These are phyloP conservation scores for Pseudomyrmex pallidus DNA, from an alignment of 1,140 invertebrate genomes.

Conservation along the genomic window DNA sequence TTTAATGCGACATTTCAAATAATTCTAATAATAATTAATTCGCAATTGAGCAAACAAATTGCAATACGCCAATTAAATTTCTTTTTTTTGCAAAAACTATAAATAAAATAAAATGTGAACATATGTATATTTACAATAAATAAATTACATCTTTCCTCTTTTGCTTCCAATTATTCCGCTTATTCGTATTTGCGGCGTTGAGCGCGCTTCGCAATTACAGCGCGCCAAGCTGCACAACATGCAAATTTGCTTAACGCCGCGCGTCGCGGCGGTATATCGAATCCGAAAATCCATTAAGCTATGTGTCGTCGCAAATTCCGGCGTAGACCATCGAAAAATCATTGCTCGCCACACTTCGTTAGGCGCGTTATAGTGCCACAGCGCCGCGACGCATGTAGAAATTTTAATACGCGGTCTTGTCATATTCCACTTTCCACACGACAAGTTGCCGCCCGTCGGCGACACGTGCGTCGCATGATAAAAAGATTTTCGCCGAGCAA, in stretches of 20 bases:
- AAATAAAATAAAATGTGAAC: neutral
- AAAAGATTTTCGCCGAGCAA: neutral
- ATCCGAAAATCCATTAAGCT: constrained; percentile 29
- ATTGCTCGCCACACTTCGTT: constrained; percentile 68
- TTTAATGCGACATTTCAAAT: neutral
- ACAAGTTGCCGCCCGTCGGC: neutral
- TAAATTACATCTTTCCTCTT: neutral
- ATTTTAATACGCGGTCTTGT: constrained; percentile 56
- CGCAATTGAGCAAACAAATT: no score
- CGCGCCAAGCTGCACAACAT: neutral
- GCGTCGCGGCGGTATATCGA: constrained; percentile 1
- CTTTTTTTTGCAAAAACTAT: neutral
- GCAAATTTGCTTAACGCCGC: constrained; percentile 16
- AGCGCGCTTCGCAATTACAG: neutral
- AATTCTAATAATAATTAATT: neutral
- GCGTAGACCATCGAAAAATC: constrained; percentile 61
- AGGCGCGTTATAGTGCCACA: constrained; percentile 61
- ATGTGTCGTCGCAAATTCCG: neutral
- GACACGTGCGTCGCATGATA: neutral
- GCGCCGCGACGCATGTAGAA: constrained; percentile 27
- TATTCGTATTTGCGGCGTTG: neutral
- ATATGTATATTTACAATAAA: neutral
- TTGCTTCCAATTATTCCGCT: neutral
- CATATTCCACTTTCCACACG: constrained; percentile 15
- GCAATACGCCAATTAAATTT: neutral